Evolutionary conservation across 2,113 vertebrate species (phyloP).

Genomic region (Gyps fulvus): DNA sequence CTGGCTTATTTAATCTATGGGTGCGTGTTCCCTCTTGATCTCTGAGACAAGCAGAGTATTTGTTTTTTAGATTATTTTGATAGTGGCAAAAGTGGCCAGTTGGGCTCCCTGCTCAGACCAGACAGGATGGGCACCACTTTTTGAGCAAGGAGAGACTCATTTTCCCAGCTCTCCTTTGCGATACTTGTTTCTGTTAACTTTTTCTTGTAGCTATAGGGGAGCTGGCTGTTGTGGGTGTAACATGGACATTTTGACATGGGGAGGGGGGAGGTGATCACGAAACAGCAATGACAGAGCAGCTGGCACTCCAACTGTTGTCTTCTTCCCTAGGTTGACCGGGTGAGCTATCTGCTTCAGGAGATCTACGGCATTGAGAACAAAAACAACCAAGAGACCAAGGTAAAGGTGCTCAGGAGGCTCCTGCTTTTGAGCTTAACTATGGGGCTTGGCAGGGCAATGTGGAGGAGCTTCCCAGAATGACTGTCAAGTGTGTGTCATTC

Average conservation of each 20-base stretch:
- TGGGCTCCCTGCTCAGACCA: neutral
- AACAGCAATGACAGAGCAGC: neutral
- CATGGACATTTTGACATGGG: neutral
- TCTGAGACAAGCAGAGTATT: neutral
- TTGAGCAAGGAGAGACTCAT: neutral
- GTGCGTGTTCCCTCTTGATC: neutral
- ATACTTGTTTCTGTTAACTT: neutral
- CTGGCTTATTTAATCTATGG: neutral
- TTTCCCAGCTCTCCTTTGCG: neutral
- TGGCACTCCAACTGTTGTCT: neutral
- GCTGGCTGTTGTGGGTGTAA: neutral
- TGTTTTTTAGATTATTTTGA: neutral
- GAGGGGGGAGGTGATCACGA: neutral
- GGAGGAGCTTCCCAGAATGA: neutral
- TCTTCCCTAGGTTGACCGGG: slow-evolving; percentile 88
- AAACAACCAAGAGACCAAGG: slow-evolving; percentile 98
- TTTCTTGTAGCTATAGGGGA: neutral
- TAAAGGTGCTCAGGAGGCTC: slow-evolving; percentile 22
- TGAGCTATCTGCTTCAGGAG: slow-evolving; percentile 98
- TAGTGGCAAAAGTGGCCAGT: neutral
- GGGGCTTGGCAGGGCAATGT: neutral
- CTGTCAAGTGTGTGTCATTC: neutral
- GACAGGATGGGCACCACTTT: neutral
- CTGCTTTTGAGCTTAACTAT: neutral
- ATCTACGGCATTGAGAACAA: slow-evolving; percentile 99